These are phyloP conservation scores for Psettodes erumei DNA, from an alignment of 2,113 vertebrate species.

Conservation along the genomic window DNA sequence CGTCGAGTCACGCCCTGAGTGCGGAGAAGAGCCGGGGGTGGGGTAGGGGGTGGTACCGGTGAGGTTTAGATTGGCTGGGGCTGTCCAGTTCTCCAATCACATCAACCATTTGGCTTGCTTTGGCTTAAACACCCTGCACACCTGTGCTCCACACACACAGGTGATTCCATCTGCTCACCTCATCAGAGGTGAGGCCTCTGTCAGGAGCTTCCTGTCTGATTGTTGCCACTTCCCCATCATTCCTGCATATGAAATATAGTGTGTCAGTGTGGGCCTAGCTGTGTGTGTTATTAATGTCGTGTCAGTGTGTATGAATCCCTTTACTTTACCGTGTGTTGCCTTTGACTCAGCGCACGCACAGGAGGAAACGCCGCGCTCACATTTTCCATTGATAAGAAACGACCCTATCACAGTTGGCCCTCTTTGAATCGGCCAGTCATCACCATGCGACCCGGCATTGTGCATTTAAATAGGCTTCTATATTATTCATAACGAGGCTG, in stretches of 20 bases:
- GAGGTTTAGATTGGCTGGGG: too few species aligned
- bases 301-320: background rate
- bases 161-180: background rate
- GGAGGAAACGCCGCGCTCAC: background rate
- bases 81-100: background rate
- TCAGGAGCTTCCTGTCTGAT: background rate
- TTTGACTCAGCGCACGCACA: background rate
- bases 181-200: background rate
- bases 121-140: too few species aligned
- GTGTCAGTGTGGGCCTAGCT: background rate
- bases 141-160: background rate
- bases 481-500: conserved; percentile 60
- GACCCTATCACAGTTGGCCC: conserved; percentile 9
- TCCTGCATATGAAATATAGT: too few species aligned
- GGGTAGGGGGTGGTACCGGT: too few species aligned
- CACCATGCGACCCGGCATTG: background rate
- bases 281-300: background rate
- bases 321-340: background rate
- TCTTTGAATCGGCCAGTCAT: conserved; percentile 28
- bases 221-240: background rate
- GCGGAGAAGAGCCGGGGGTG: conserved; percentile 12
- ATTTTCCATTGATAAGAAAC: conserved; percentile 25
- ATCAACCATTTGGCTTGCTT: background rate
- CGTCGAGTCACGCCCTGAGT: conserved; percentile 54
- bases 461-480: conserved; percentile 47